A percentile compares a stretch with the other conserved stretches of the same genome.
phyloP scores from a whole-genome alignment of 2,797 vertebrate species.

The Pteronotus mesoamericanus region DNA sequence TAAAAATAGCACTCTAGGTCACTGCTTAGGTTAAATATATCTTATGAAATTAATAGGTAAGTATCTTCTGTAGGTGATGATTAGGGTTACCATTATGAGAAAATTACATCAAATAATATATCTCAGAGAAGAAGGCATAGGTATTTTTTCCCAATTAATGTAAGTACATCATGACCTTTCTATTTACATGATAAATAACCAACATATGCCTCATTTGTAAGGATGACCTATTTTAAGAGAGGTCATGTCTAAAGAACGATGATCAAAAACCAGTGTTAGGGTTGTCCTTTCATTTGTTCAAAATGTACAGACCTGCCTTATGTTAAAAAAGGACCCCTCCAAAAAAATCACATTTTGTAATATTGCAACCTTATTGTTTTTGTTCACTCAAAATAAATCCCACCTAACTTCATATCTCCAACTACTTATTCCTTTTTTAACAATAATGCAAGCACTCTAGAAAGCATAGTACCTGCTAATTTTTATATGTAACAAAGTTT shows the following conservation, averaged over 20 bases:
- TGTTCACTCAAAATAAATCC: not conserved
- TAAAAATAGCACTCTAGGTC: constrained; percentile 12
- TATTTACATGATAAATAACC: constrained; percentile 32
- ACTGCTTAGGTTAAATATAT: not conserved
- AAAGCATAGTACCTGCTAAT: not conserved
- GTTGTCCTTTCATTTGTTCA: not conserved
- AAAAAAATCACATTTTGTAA: not conserved
- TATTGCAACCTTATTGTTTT: not conserved
- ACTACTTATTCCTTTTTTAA: not conserved
- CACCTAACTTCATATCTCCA: not conserved
- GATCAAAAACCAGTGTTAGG: not conserved
- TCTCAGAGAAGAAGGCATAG: not conserved
- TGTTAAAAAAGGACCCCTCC: not conserved
- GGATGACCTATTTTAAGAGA: not conserved
- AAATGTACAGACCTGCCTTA: not conserved
- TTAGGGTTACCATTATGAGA: not conserved
- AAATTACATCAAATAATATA: constrained; percentile 34
- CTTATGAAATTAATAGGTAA: constrained; percentile 32
- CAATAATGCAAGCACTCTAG: not conserved
- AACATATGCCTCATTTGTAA: not conserved
- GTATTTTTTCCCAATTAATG: not conserved
- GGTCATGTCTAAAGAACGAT: not conserved
- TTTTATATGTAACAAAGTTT: not conserved
- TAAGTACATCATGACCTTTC: not conserved
- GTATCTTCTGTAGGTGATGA: constrained; percentile 16